Evolutionary conservation across 1,140 invertebrate genomes (phyloP), one percentile per base, ranked within the genome.

Genomic region (Doryteuthis pealeii): DNA sequence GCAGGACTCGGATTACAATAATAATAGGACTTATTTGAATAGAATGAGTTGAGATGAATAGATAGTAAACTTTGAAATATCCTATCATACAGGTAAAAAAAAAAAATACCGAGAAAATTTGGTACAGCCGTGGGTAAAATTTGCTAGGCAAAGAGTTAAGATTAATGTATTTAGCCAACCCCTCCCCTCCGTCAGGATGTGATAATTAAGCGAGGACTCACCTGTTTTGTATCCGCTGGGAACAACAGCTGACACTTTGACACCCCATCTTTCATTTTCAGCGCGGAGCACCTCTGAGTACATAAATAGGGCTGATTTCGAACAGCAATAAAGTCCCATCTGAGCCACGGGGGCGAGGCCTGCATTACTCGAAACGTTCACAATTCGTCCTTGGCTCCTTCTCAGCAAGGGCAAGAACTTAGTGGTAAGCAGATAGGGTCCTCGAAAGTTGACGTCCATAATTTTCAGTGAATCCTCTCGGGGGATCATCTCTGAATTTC

Each of bases 401-500:
- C 94, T 89, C 0, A 96, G 85, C 66, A 93, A 84, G 0, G 94
- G 93, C 66, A 95, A 85, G 79, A 96, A 91, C 8, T 90, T 89
- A 67, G 91, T 91, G 0, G 92, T 93, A 0, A 97, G 78, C 77
- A 91, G 89, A 87, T 97, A 92, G 12, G 94, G 91, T 2, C 96
- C 96, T 33, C 94, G 78, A 18, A 95, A 87, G 89, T 98, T 99
- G 2, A 97, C 92, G 43, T 94, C 90, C 66, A 98, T 89, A 75
- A 95, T 92, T 35, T 90, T 82, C 70, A 91, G 86, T 35, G 93
- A 91, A 79, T 95, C 92, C 5, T 89, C 82, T 30, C 91, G 85
- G 1, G 93, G 92, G 88, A 93, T 92, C 94, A 95, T 97, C 85
- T 97, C 95, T 80, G 94, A 94, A 86, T 96, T 94, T 0, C 94